These are phyloP conservation scores for Petaurus breviceps DNA, from an alignment of 2,113 vertebrate species.

Conservation along the genomic window DNA sequence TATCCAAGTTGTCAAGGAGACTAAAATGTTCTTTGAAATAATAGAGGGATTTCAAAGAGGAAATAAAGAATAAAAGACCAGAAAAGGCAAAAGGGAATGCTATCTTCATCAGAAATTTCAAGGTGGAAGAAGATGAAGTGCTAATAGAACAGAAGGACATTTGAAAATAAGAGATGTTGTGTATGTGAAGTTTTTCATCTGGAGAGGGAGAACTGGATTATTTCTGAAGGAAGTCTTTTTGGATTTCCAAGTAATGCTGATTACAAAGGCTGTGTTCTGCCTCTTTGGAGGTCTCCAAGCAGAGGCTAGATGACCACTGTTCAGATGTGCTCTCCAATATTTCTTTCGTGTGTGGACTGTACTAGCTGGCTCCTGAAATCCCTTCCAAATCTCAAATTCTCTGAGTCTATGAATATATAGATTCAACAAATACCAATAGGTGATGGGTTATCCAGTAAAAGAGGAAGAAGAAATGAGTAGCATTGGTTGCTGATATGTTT, in stretches of 20 bases:
- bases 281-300: not conserved
- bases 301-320: not conserved
- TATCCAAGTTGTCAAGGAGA: not conserved
- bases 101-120: not conserved
- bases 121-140: not conserved
- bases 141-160: not conserved
- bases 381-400: not conserved
- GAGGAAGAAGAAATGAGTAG: not conserved
- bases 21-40: not conserved
- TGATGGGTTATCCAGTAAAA: not conserved
- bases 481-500: not conserved
- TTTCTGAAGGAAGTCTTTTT: not conserved
- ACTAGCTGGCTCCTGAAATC: not conserved
- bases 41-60: not conserved
- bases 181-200: not conserved
- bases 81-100: not conserved
- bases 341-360: not conserved
- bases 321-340: not conserved
- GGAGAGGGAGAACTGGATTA: not conserved
- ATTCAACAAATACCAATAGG: not conserved
- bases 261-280: not conserved
- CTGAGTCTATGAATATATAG: not conserved
- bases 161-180: not conserved
- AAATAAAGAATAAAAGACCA: not conserved
- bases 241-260: not conserved